Conservation (phyloP, 2,797 vertebrate genomes). For the Lutjanus campechanus region DNA sequence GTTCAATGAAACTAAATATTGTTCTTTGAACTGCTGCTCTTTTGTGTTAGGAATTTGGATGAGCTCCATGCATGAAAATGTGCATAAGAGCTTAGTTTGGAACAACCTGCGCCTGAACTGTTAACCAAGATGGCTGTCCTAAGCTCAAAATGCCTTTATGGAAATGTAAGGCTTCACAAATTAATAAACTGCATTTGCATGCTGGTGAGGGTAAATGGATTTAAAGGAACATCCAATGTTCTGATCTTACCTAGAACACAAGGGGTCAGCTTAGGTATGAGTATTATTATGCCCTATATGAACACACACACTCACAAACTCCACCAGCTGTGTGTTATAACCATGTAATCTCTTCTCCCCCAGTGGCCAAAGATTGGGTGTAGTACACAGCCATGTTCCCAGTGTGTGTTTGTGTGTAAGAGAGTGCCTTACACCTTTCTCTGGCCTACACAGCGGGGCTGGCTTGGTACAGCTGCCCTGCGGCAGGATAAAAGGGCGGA, state of each 20-base stretch:
- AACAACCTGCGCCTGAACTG: slow-evolving; percentile 28
- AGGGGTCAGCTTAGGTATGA: slow-evolving; percentile 47
- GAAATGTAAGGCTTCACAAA: slow-evolving; percentile 17
- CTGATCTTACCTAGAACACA: slow-evolving; percentile 46
- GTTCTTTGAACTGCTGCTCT: slow-evolving; percentile 26
- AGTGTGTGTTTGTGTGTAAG: slow-evolving; percentile 29
- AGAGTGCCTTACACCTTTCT: slow-evolving; percentile 52
- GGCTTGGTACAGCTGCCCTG: slow-evolving; percentile 65
- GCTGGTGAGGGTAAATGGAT: slow-evolving; percentile 41
- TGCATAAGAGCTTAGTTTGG: neutral
- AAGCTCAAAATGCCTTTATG: slow-evolving; percentile 24
- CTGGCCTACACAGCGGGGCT: slow-evolving; percentile 60
- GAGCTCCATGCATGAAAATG: slow-evolving; percentile 16
- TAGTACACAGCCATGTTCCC: slow-evolving; percentile 23
- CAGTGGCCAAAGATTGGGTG: slow-evolving; percentile 48
- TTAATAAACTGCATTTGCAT: slow-evolving; percentile 22
- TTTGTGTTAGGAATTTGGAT: slow-evolving; percentile 27
- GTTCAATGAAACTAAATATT: slow-evolving; percentile 27
- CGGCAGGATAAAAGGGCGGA: slow-evolving; percentile 65
- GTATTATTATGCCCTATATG: slow-evolving; percentile 22
- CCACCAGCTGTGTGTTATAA: slow-evolving; percentile 40
- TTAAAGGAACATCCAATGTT: slow-evolving; percentile 46
- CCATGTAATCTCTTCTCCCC: slow-evolving; percentile 58
- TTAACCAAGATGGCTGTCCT: slow-evolving; percentile 11
- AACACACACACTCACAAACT: slow-evolving; percentile 3